Base-by-base conservation (phyloP, 2,797 vertebrate genomes). In the Rhadinocentrus ornatus region DNA sequence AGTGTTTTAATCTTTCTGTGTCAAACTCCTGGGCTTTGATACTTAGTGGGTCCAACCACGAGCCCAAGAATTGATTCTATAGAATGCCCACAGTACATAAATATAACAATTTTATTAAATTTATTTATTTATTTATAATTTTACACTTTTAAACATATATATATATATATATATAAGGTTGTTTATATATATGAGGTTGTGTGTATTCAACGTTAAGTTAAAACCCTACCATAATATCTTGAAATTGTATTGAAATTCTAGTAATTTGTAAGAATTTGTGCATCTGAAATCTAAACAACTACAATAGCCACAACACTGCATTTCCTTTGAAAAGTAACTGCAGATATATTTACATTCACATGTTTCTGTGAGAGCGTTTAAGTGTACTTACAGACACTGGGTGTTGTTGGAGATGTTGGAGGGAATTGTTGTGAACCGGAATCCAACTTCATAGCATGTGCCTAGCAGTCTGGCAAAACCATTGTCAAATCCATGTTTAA, bases 351-450 rank as follows among this genome's bases (percentile, higher is more conserved):
- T 27, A 26, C 31, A 50, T 73, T 1, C 18, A 32, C 6, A 22
- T 58, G 53, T 52, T 20, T 41, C 18, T 65, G 8, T 29, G 26
- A 46, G 52, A 46, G 46, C 54, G 57, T 46, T 32, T 63, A 29
- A 29, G 24, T 68, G 32, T 86, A 93, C 92, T 91, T 76, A 93
- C 92, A 93, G 64, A 31, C 26, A 71, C 6, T 13, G 20, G 24
- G 63, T 75, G 77, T 73, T 52, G 20, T 32, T 58, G 64, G 86
- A 73, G 72, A 90, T 78, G 73, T 84, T 85, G 16, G 37, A 46
- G 11, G 86, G 89, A 22, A 92, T 75, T 37, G 65, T 61, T 12
- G 61, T 75, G 65, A 66, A 66, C 58, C 56, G 58, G 0, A 9
- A 18, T 22, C 22, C 9, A 44, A 84, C 48, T 26, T 13, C 2